A percentile compares a stretch with the other conserved stretches of the same genome.
Evolutionary conservation across 1,140 invertebrate species (phyloP).

Genomic region (Conopomorpha cramerella): DNA sequence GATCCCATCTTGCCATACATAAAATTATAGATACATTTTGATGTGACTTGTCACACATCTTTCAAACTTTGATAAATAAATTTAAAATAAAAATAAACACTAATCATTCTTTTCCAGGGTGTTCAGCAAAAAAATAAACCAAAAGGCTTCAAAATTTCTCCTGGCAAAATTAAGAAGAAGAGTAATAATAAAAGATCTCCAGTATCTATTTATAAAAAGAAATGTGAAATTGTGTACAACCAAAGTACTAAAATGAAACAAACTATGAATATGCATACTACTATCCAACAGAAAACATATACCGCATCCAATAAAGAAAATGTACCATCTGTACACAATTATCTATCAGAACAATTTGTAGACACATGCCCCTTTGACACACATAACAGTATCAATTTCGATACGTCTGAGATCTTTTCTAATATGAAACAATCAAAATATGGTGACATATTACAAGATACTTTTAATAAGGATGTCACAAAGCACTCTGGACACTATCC

Average conservation of each 20-base stretch:
- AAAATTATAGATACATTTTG: slow-evolving; percentile 7
- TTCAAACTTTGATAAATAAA: no score
- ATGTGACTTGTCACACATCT: no score
- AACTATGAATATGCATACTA: slow-evolving; percentile 22
- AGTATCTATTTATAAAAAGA: slow-evolving; percentile 30
- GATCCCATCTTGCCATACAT: no score
- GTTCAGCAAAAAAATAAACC: slow-evolving; percentile 10
- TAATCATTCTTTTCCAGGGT: no score
- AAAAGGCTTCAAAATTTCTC: slow-evolving; percentile 33
- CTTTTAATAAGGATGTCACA: slow-evolving; percentile 21
- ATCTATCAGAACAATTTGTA: no score
- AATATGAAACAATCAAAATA: slow-evolving; percentile 18
- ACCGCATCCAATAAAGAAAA: slow-evolving; percentile 26
- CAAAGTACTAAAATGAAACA: slow-evolving; percentile 27
- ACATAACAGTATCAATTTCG: slow-evolving; percentile 26
- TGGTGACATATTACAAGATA: slow-evolving; percentile 22
- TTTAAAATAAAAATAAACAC: no score
- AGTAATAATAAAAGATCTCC: slow-evolving; percentile 31
- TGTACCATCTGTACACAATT: no score
- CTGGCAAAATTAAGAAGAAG: slow-evolving; percentile 43
- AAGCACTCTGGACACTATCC: slow-evolving; percentile 9
- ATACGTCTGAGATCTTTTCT: slow-evolving; percentile 40
- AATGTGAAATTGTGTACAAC: slow-evolving; percentile 27
- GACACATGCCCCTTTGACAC: slow-evolving; percentile 45
- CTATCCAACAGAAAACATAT: slow-evolving; percentile 18